Percentiles rank a stretch among this genome's conserved stretches.
Conservation (phyloP, 2,797 vertebrate genomes). For the Phyllotis vaccarum region DNA sequence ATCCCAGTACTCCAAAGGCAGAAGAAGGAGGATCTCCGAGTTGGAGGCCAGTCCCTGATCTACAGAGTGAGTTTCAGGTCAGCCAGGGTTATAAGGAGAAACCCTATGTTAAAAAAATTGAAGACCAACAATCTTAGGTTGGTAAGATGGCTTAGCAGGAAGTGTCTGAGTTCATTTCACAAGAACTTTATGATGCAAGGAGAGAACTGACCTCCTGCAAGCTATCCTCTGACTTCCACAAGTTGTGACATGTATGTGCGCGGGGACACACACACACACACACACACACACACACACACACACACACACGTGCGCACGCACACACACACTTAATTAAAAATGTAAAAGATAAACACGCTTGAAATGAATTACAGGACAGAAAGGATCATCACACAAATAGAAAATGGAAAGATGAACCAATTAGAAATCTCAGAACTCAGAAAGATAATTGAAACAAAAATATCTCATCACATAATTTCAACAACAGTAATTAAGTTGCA, state of each 20-base stretch:
- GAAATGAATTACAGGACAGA: background rate
- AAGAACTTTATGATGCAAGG: background rate
- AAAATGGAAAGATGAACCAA: background rate
- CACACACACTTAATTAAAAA: background rate
- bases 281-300: background rate
- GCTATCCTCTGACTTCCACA: background rate
- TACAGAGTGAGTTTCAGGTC: background rate
- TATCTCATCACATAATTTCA: background rate
- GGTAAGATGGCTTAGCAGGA: background rate
- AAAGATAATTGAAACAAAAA: constrained; percentile 3
- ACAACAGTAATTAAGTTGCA: background rate
- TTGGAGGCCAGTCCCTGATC: background rate
- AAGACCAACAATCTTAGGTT: background rate
- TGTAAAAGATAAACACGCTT: background rate
- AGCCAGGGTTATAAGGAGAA: background rate
- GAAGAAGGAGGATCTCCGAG: background rate
- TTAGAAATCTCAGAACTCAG: constrained; percentile 10
- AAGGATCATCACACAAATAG: background rate
- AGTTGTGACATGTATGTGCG: background rate
- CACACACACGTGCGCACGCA: background rate
- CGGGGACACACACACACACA: too few relatives aligned
- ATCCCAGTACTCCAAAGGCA: background rate
- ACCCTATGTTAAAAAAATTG: background rate
- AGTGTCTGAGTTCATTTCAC: background rate
- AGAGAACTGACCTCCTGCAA: background rate